Conservation (phyloP, 2,888 invertebrate species). For the Blastobasis adustella region DNA sequence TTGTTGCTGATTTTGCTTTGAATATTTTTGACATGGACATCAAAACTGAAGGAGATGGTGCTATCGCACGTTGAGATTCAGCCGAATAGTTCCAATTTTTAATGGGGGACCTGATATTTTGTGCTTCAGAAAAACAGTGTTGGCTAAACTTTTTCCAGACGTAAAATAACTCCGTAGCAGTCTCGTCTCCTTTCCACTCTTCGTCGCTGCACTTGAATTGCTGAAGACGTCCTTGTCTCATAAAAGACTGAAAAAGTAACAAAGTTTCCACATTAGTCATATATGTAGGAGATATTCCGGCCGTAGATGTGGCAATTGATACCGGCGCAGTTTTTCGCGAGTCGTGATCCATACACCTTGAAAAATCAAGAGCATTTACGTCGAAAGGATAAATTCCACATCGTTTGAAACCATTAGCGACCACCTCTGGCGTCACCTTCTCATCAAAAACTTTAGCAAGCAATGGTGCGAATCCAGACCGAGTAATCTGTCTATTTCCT, state of each 20-base stretch:
- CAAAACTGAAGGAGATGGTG: too few relatives aligned
- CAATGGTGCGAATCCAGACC: conserved; percentile 7
- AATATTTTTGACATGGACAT: too few relatives aligned
- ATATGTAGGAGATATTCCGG: too few relatives aligned
- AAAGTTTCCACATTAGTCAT: neutral
- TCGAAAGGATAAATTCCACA: conserved; percentile 1
- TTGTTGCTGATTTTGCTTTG: too few relatives aligned
- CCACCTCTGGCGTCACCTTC: conserved; percentile 2
- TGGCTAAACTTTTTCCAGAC: too few relatives aligned
- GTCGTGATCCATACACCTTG: conserved; percentile 4
- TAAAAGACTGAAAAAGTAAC: neutral
- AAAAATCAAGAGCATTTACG: neutral
- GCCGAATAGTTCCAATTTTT: too few relatives aligned
- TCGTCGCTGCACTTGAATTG: neutral
- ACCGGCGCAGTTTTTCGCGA: neutral
- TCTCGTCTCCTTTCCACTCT: too few relatives aligned
- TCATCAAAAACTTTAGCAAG: conserved; percentile 4
- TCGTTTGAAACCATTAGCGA: conserved; percentile 2
- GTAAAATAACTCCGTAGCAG: too few relatives aligned
- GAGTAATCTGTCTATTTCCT: conserved; percentile 7
- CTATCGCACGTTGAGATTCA: too few relatives aligned
- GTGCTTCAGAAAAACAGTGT: too few relatives aligned
- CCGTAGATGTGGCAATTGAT: neutral
- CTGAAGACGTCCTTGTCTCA: neutral
- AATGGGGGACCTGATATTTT: too few relatives aligned